Percentiles rank a stretch among this genome's conserved stretches.
Evolutionary conservation across 2,888 invertebrate genomes (phyloP).

Genomic region (Pyrgus malvae): DNA sequence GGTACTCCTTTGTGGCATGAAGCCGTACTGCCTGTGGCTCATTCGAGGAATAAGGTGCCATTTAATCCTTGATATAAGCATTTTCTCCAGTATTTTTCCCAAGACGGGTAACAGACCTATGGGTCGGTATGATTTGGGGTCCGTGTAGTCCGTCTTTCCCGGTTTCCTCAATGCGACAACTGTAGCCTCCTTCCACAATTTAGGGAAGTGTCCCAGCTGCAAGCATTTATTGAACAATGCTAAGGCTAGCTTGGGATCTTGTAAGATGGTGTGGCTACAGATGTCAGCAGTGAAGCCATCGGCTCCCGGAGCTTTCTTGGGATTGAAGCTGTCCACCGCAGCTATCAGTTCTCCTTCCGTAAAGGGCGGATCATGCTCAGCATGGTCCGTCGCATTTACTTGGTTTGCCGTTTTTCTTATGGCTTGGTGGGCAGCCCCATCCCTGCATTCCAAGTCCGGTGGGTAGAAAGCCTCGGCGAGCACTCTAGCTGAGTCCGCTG

Average conservation of each 20-base stretch:
- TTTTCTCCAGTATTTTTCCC: background rate
- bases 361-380: slow-evolving; percentile 19
- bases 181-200: slow-evolving; percentile 20
- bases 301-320: slow-evolving; percentile 28
- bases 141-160: no score
- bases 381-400: background rate
- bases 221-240: slow-evolving; percentile 14
- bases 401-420: no score
- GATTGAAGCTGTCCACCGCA: slow-evolving; percentile 5
- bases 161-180: slow-evolving; percentile 5
- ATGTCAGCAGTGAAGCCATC: slow-evolving; percentile 30
- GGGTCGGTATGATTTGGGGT: slow-evolving; percentile 4
- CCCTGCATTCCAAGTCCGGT: no score
- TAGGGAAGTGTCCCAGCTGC: slow-evolving; percentile 6
- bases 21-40: no score
- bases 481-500: no score
- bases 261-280: background rate
- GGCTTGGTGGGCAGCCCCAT: no score
- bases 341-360: slow-evolving; percentile 9
- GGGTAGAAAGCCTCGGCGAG: no score
- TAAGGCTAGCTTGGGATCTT: background rate
- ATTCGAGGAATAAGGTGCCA: background rate
- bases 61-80: background rate
- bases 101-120: background rate
- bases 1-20: slow-evolving; percentile 10